A percentile compares a stretch with the other conserved stretches of the same genome.
Evolutionary conservation across 2,888 invertebrate species (phyloP).

Genomic region (Tholera decimalis): DNA sequence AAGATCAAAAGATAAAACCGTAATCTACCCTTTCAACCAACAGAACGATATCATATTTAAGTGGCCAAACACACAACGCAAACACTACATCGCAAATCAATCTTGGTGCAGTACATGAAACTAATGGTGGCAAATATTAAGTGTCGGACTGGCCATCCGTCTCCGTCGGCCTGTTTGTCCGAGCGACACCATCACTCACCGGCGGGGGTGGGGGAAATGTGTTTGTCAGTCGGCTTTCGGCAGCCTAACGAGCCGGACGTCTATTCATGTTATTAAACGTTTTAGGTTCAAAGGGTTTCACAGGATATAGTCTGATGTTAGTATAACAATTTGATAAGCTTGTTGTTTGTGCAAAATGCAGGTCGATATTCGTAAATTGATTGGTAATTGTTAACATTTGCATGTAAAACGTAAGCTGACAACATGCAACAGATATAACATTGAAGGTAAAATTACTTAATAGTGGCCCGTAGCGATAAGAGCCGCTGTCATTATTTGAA

Average conservation of each 20-base stretch:
- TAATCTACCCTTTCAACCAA: slow-evolving; percentile 26
- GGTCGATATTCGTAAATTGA: not conserved
- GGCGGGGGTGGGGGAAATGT: slow-evolving; percentile 41
- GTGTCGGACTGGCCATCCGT: slow-evolving; percentile 64
- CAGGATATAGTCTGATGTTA: not conserved
- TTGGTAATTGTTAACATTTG: slow-evolving; percentile 3
- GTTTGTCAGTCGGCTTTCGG: slow-evolving; percentile 45
- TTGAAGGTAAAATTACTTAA: slow-evolving; percentile 50
- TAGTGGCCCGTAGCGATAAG: slow-evolving; percentile 40
- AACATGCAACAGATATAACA: slow-evolving; percentile 45
- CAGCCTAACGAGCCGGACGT: slow-evolving; percentile 44
- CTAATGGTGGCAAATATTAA: slow-evolving; percentile 65
- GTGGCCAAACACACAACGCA: slow-evolving; percentile 40
- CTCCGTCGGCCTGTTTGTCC: slow-evolving; percentile 66
- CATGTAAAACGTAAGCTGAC: slow-evolving; percentile 10
- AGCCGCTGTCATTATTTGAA: slow-evolving; percentile 50
- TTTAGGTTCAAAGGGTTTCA: slow-evolving; percentile 16
- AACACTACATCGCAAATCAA: slow-evolving; percentile 56
- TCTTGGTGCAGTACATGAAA: slow-evolving; percentile 49
- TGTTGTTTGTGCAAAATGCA: not conserved
- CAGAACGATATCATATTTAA: slow-evolving; percentile 43
- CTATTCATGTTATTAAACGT: slow-evolving; percentile 22
- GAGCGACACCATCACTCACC: slow-evolving; percentile 63
- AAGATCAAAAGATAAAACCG: slow-evolving; percentile 15
- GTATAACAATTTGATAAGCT: slow-evolving; percentile 7